A percentile compares a stretch with the other conserved stretches of the same genome.
Conservation (phyloP, 2,797 vertebrate species). For the Anniella stebbinsi region DNA sequence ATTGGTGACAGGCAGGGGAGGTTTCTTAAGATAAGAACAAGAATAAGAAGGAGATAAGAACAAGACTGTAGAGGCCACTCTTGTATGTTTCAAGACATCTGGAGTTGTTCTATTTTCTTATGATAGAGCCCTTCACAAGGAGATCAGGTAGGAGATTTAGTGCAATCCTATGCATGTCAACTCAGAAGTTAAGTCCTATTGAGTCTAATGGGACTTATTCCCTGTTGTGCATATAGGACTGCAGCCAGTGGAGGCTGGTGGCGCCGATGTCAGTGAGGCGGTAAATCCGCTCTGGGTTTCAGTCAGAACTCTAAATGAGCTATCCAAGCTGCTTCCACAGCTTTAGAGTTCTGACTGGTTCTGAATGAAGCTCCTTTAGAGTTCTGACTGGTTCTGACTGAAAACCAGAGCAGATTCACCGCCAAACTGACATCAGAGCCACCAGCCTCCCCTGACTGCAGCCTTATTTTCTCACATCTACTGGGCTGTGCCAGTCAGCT, state of each 20-base stretch:
- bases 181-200: background rate
- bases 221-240: background rate
- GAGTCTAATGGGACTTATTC: background rate
- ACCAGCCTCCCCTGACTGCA: background rate
- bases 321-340: too few relatives aligned
- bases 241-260: background rate
- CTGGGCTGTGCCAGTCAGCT: constrained; percentile 78
- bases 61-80: constrained; percentile 27
- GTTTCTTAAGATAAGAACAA: constrained; percentile 35
- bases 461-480: constrained; percentile 66
- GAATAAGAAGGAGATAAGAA: too few relatives aligned
- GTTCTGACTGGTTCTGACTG: too few relatives aligned
- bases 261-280: too few relatives aligned
- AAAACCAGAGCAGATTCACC: too few relatives aligned
- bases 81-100: constrained; percentile 31
- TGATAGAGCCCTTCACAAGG: constrained; percentile 55
- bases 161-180: background rate
- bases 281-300: too few relatives aligned
- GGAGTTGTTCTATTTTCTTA: constrained; percentile 62
- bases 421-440: too few relatives aligned
- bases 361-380: too few relatives aligned
- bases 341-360: too few relatives aligned
- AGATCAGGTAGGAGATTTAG: constrained; percentile 73
- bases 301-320: too few relatives aligned
- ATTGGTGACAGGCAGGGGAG: background rate